Percentiles rank a stretch among this genome's conserved stretches.
Evolutionary conservation across 2,888 invertebrate species (phyloP).

Genomic region (Atrina japonica): DNA sequence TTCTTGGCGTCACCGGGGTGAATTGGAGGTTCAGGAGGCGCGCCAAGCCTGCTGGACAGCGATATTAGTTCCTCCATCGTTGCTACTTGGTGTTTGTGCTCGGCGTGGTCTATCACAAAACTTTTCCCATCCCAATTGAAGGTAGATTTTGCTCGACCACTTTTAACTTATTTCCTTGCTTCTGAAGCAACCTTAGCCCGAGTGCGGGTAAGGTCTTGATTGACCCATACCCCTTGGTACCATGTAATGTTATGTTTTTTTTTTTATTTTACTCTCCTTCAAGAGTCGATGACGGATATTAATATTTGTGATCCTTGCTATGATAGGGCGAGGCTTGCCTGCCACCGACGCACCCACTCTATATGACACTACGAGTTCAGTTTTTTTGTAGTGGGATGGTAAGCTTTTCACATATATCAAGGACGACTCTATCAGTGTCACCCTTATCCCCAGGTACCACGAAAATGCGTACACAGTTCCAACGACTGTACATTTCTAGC

Average conservation of each 20-base stretch:
- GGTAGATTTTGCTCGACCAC: neutral
- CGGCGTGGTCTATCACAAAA: neutral
- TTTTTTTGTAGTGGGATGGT: neutral
- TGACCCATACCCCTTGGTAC: neutral
- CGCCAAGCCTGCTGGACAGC: too few relatives aligned
- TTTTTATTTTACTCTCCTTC: neutral
- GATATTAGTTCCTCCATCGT: too few relatives aligned
- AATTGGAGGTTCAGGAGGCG: too few relatives aligned
- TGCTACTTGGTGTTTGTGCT: neutral
- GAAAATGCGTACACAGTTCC: too few relatives aligned
- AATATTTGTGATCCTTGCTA: neutral
- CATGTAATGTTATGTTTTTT: neutral
- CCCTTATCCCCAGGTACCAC: too few relatives aligned
- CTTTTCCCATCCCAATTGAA: constrained; percentile 1
- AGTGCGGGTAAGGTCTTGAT: neutral
- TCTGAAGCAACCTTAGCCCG: neutral
- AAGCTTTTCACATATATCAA: neutral
- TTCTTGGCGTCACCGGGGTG: too few relatives aligned
- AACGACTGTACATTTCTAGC: too few relatives aligned
- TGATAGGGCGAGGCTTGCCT: constrained; percentile 2
- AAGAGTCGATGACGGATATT: neutral
- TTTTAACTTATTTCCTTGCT: neutral
- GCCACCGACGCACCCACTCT: neutral
- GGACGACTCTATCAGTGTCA: too few relatives aligned
- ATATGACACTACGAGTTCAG: neutral